A percentile compares a stretch with the other conserved stretches of the same genome.
phyloP scores from a whole-genome alignment of 2,113 vertebrate genomes.

The Alectura lathami region DNA sequence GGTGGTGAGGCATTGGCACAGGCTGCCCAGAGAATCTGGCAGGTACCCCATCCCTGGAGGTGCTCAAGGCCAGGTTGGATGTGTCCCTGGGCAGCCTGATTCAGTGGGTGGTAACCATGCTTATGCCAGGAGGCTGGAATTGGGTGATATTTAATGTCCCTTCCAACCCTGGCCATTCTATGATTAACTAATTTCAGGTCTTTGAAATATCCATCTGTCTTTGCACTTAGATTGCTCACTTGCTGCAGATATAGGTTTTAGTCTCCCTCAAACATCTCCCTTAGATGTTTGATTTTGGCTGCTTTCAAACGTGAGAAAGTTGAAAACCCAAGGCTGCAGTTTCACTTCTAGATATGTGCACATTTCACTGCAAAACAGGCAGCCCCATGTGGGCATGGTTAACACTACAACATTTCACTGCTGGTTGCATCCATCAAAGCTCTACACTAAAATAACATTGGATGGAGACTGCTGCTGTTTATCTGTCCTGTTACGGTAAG shows the following conservation, averaged over 20 bases:
- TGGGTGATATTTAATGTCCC: too few relatives aligned
- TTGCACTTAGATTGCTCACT: not conserved
- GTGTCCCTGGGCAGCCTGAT: too few relatives aligned
- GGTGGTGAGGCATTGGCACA: not conserved
- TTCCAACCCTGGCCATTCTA: too few relatives aligned
- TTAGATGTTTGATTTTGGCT: not conserved
- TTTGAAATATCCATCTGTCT: not conserved
- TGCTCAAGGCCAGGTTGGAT: too few relatives aligned
- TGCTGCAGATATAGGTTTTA: not conserved
- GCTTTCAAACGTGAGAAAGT: not conserved
- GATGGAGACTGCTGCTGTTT: not conserved
- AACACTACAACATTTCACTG: not conserved
- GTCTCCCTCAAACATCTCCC: not conserved
- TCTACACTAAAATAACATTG: not conserved
- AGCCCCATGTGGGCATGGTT: not conserved
- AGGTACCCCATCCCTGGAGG: too few relatives aligned
- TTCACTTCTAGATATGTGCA: not conserved
- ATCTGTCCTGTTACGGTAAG: not conserved
- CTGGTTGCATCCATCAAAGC: not conserved
- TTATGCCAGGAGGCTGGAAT: too few relatives aligned
- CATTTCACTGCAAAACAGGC: accelerated
- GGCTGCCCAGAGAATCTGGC: not conserved
- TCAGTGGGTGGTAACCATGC: too few relatives aligned
- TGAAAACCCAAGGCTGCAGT: not conserved
- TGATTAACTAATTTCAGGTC: accelerated